A percentile compares a stretch with the other conserved stretches of the same genome.
phyloP scores from a whole-genome alignment of 2,888 invertebrate genomes.

The Eilema sororculum region DNA sequence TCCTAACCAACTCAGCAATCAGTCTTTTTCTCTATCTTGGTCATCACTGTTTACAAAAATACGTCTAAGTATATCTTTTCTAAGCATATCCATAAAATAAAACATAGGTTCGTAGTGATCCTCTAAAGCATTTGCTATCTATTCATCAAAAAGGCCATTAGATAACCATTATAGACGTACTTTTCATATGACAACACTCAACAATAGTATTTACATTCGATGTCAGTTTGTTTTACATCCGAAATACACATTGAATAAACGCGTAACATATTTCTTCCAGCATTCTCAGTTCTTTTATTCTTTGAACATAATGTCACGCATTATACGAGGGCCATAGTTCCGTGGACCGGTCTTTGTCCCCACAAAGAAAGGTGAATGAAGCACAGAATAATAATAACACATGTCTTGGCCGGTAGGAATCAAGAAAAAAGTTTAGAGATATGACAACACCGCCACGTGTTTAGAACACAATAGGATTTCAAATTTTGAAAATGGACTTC shows the following conservation, averaged over 20 bases:
- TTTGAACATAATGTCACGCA: constrained; percentile 79
- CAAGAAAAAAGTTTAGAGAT: constrained; percentile 73
- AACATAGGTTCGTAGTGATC: neutral
- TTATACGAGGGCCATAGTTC: constrained; percentile 79
- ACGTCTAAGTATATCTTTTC: neutral
- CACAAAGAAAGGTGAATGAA: constrained; percentile 82
- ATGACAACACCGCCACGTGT: constrained; percentile 83
- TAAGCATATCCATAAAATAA: neutral
- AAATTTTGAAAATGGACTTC: constrained; percentile 64
- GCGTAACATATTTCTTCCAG: constrained; percentile 81
- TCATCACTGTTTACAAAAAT: neutral
- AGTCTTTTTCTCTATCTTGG: neutral
- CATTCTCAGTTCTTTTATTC: constrained; percentile 77
- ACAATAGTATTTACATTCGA: constrained; percentile 87
- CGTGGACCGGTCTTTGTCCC: constrained; percentile 75
- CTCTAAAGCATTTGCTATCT: constrained; percentile 60
- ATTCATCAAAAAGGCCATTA: constrained; percentile 79
- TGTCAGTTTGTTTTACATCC: constrained; percentile 87
- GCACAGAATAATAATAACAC: constrained; percentile 81
- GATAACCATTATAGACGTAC: constrained; percentile 81
- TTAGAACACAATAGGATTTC: constrained; percentile 68
- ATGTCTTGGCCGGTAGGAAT: constrained; percentile 77
- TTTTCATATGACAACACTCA: constrained; percentile 79
- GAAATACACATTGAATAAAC: constrained; percentile 83
- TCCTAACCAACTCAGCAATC: neutral